phyloP scores from a whole-genome alignment of 2,113 vertebrate genomes.

The Plotosus lineatus region DNA sequence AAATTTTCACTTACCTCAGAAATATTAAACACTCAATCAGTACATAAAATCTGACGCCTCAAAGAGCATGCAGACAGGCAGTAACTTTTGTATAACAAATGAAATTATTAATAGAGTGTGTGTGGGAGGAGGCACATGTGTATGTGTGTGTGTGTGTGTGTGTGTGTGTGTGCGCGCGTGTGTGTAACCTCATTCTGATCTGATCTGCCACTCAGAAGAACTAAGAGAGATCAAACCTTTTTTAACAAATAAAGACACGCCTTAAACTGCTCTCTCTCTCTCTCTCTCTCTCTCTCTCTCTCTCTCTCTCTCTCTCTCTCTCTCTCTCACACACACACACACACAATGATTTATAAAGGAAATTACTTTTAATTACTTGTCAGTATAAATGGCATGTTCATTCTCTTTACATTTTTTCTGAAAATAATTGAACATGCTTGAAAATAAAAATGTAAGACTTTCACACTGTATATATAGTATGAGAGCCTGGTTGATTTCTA shows the following conservation, averaged over 20 bases:
- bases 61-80: slow-evolving; percentile 75
- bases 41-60: slow-evolving; percentile 58
- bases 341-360: slow-evolving; percentile 47
- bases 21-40: slow-evolving; percentile 37
- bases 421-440: too few species aligned
- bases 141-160: slow-evolving; percentile 6
- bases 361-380: neutral
- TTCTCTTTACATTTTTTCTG: too few species aligned
- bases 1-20: neutral
- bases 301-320: too few species aligned
- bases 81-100: slow-evolving; percentile 79
- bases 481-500: neutral
- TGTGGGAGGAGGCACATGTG: slow-evolving; percentile 1
- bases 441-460: too few species aligned
- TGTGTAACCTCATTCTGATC: slow-evolving; percentile 11
- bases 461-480: neutral
- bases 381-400: too few species aligned
- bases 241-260: slow-evolving; percentile 64
- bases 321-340: slow-evolving; percentile 43
- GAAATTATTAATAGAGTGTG: slow-evolving; percentile 79
- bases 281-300: too few species aligned
- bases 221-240: slow-evolving; percentile 63
- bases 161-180: slow-evolving; percentile 9
- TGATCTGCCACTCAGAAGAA: slow-evolving; percentile 59
- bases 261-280: neutral